Conservation (phyloP, 2,888 invertebrate genomes). For the Agrochola macilenta region DNA sequence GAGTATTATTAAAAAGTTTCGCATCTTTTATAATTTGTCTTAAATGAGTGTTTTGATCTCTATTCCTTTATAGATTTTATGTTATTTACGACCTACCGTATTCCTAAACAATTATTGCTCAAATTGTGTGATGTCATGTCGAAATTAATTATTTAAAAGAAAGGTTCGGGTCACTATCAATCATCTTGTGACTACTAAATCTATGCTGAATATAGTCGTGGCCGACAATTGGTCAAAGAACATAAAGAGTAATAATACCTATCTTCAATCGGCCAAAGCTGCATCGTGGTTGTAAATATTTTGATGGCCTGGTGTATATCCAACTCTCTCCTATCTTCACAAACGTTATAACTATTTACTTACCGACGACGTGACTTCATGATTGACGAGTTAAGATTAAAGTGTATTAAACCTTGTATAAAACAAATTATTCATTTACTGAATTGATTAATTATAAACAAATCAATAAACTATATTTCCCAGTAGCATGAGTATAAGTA, state of each 20-base stretch:
- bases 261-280: constrained; percentile 3
- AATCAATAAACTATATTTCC: constrained; percentile 6
- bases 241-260: background rate
- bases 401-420: constrained; percentile 32
- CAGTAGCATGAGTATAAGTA: constrained; percentile 14
- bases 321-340: constrained; percentile 4
- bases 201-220: constrained; percentile 6
- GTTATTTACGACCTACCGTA: constrained; percentile 24
- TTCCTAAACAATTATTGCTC: constrained; percentile 64
- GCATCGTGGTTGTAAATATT: background rate
- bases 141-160: constrained; percentile 51
- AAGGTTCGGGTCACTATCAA: constrained; percentile 14
- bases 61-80: constrained; percentile 37
- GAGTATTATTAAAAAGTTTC: constrained; percentile 29
- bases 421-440: constrained; percentile 1
- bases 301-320: background rate
- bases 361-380: constrained; percentile 46
- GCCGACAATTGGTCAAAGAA: background rate
- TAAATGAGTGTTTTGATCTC: constrained; percentile 33
- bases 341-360: constrained; percentile 11
- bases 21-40: constrained; percentile 29
- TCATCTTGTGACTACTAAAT: constrained; percentile 17
- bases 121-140: constrained; percentile 70
- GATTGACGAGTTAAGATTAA: constrained; percentile 29
- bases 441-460: constrained; percentile 10